Percentiles rank a stretch among this genome's conserved stretches.
Evolutionary conservation across 2,113 vertebrate genomes (phyloP).

Genomic region (crab-eating macaque (Macaca fascicularis)): T2T-MFA8v1.1 NC_088394.1:73782501-73783000

Average conservation of each 20-base stretch:
- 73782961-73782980: neutral
- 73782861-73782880: neutral
- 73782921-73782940: neutral
- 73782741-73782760: neutral
- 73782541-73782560: neutral
- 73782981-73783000: neutral
- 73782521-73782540: neutral
- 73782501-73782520: neutral
- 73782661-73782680: neutral
- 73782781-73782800: neutral
- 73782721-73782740: neutral
- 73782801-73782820: conserved; percentile 24
- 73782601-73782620: neutral
- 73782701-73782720: neutral
- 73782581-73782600: neutral
- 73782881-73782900: neutral
- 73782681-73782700: neutral
- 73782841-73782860: neutral
- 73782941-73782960: neutral
- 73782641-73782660: neutral
- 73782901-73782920: conserved; percentile 49
- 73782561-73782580: neutral
- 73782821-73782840: conserved; percentile 8
- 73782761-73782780: neutral
- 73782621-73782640: neutral